Evolutionary conservation across 2,797 vertebrate species (phyloP).

Genomic region (Fistularia tabacaria): DNA sequence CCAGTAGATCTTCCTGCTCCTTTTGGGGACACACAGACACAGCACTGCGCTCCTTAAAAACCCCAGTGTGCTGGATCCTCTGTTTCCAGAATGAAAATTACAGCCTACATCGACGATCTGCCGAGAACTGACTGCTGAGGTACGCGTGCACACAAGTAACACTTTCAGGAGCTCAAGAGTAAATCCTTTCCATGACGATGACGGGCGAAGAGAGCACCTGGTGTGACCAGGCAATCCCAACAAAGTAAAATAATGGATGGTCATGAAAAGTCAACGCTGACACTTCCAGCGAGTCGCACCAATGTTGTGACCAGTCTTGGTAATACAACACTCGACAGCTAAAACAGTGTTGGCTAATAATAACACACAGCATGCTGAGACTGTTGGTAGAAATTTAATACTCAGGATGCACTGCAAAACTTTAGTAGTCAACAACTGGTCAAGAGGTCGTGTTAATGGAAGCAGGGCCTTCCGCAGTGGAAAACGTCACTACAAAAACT

Average conservation of each 20-base stretch:
- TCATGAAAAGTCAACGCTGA: constrained; percentile 23
- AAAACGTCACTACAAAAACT: background rate
- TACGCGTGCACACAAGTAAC: constrained; percentile 14
- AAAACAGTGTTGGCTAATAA: constrained; percentile 51
- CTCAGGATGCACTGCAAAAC: constrained; percentile 17
- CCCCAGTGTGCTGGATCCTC: constrained; percentile 39
- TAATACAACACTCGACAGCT: constrained; percentile 26
- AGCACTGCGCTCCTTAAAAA: constrained; percentile 48
- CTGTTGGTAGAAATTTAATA: constrained; percentile 25
- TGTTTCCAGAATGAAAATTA: background rate
- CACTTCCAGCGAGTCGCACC: background rate
- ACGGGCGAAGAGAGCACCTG: constrained; percentile 30
- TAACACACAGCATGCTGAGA: constrained; percentile 36
- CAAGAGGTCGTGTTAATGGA: background rate
- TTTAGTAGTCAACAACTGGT: background rate
- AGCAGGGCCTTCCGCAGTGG: background rate
- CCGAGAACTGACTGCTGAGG: constrained; percentile 15
- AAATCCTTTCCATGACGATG: constrained; percentile 68
- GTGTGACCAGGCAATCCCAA: constrained; percentile 25
- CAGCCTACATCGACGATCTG: constrained; percentile 12
- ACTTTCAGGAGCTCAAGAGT: constrained; percentile 47
- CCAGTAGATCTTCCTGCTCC: constrained; percentile 49
- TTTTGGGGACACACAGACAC: constrained; percentile 44
- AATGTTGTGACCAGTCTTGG: constrained; percentile 7
- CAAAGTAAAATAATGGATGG: constrained; percentile 18